Conservation (phyloP, 2,797 vertebrate genomes). For the Sus cebifrons region DNA sequence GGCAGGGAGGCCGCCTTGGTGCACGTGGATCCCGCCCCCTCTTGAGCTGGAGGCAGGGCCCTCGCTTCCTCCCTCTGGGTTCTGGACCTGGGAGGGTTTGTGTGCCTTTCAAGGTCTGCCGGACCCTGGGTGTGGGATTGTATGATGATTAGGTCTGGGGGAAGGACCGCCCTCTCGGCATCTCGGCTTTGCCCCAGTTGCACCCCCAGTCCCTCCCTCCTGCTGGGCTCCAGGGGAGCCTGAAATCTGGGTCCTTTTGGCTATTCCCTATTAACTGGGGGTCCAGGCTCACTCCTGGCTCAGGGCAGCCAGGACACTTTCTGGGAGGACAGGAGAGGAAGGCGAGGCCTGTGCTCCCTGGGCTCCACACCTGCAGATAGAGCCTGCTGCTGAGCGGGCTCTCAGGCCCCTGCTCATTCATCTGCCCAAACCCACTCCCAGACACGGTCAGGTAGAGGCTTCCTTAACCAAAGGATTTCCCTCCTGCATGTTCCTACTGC, state of each 20-base stretch:
- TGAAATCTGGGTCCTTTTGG: constrained; percentile 9
- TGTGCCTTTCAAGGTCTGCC: constrained; percentile 16
- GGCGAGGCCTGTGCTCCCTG: neutral
- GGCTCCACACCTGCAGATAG: constrained; percentile 22
- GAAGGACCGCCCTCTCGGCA: constrained; percentile 79
- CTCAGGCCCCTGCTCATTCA: neutral
- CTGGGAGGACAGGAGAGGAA: neutral
- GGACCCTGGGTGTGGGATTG: constrained; percentile 46
- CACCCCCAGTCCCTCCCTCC: constrained; percentile 67
- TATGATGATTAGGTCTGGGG: constrained; percentile 60
- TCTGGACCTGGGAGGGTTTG: constrained; percentile 70
- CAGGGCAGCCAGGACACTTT: too few species aligned
- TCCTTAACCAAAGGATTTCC: neutral
- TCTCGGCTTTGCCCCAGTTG: constrained; percentile 62
- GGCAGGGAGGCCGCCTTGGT: neutral
- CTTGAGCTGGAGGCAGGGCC: constrained; percentile 48
- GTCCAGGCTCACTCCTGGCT: neutral
- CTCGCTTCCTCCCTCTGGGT: constrained; percentile 43
- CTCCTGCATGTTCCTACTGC: neutral
- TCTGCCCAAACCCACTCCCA: too few species aligned
- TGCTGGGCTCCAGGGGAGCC: constrained; percentile 40
- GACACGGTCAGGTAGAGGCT: neutral
- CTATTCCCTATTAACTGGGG: neutral
- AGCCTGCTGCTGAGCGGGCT: neutral
- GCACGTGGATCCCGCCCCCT: constrained; percentile 81